Base-by-base conservation (phyloP, 2,797 vertebrate species). In the Ceryle rudis region DNA sequence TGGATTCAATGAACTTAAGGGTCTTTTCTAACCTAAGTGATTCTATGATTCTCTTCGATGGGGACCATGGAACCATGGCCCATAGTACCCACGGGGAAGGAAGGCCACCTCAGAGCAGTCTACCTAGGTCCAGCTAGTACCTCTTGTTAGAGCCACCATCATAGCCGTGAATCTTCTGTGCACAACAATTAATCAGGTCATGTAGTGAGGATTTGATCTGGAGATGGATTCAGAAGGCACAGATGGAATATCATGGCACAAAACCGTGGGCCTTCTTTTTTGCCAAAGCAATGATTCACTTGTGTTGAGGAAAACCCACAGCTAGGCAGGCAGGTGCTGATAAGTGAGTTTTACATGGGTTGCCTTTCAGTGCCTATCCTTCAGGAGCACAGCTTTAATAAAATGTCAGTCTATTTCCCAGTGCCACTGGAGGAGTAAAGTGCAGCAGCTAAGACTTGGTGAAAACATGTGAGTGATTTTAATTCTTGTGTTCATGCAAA, bases 281-380 rank as follows among this genome's bases (percentile, higher is more conserved):
- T 83, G 54, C 67, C 86, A 74, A 60, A 87, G 23, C 35, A 19
- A 1, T 3, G 8, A 5, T 44, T 67, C 5, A 0, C 23, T 44
- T 2, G 4, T 0, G 0, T 7, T 20, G 54, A 33, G 72, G 46
- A 5, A 41, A 95, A 16, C 35, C 39, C 60, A 5, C 39, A 28
- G 54, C 84, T 41, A 64, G 70, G 52, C 0, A 15, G 81, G 69
- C 39, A 46, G 70, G 86, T 0, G 8, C 47, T 31, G 61, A 61
- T n/a, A 9, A 11, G 29, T 3, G 33, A 47, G 12, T 25, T 52
- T 20, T 55, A n/a, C 70, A 5, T 0, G 41, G 13, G 47, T 62
- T 67, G 14, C 39, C 35, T 83, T 54, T 69, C 69, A 58, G 22
- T 8, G 25, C 44, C 66, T 18, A 21, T 90, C 62, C 73, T 29